Evolutionary conservation across 2,888 invertebrate species (phyloP).

Genomic region (Melanchra persicariae): DNA sequence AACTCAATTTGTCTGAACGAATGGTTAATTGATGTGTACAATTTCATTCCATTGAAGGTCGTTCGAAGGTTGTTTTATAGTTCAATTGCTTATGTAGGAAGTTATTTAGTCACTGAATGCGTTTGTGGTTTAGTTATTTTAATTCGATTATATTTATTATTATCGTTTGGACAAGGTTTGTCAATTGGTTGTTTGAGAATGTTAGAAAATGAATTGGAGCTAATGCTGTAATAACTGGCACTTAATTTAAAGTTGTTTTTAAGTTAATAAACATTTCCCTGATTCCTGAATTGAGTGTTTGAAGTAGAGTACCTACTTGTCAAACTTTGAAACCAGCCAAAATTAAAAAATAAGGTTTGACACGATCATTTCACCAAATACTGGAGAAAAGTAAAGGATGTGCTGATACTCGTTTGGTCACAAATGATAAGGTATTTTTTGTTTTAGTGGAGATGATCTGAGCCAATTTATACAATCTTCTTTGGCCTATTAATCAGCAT

Average conservation of each 20-base stretch:
- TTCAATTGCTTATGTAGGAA: conserved; percentile 66
- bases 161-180: conserved; percentile 46
- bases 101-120: conserved; percentile 58
- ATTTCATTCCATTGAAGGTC: conserved; percentile 65
- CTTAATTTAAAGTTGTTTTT: conserved; percentile 6
- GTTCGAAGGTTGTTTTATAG: conserved; percentile 66
- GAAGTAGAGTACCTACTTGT: too few relatives aligned
- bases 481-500: too few relatives aligned
- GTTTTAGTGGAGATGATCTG: too few relatives aligned
- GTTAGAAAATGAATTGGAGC: conserved; percentile 14
- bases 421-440: too few relatives aligned
- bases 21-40: conserved; percentile 51
- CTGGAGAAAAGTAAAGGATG: too few relatives aligned
- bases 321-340: too few relatives aligned
- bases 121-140: conserved; percentile 42
- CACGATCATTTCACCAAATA: too few relatives aligned
- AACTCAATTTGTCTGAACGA: conserved; percentile 41
- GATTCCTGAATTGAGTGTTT: too few relatives aligned
- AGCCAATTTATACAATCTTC: too few relatives aligned
- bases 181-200: conserved; percentile 11
- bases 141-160: conserved; percentile 58
- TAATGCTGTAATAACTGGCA: background rate
- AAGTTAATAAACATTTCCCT: too few relatives aligned
- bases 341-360: too few relatives aligned
- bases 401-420: too few relatives aligned